phyloP scores from a whole-genome alignment of 2,888 invertebrate species.

The Clostera curtula region DNA sequence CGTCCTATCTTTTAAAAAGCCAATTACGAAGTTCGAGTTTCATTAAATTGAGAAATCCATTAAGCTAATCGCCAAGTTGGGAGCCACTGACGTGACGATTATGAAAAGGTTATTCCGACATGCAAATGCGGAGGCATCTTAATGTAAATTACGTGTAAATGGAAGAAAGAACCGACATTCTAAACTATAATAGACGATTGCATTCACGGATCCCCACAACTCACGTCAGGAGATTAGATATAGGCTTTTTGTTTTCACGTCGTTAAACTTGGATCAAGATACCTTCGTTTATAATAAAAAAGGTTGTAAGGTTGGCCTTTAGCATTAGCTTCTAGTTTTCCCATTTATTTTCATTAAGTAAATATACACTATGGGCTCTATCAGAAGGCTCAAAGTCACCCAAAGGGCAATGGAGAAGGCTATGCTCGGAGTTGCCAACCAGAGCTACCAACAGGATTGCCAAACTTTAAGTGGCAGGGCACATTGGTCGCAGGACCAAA shows the following conservation, averaged over 20 bases:
- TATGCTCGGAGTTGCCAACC: too few species aligned
- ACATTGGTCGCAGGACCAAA: too few species aligned
- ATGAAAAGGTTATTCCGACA: conserved; percentile 62
- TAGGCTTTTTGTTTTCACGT: conserved; percentile 44
- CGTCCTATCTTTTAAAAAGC: conserved; percentile 56
- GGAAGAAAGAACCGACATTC: conserved; percentile 46
- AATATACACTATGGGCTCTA: conserved; percentile 46
- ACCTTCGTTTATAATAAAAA: conserved; percentile 24
- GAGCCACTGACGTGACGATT: conserved; percentile 61
- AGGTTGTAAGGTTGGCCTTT: conserved; percentile 32
- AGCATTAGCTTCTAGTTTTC: conserved; percentile 37
- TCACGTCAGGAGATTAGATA: conserved; percentile 57
- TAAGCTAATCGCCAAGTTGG: conserved; percentile 62
- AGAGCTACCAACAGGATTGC: too few species aligned
- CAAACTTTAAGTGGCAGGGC: too few species aligned
- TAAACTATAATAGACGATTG: conserved; percentile 43
- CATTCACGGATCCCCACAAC: conserved; percentile 49
- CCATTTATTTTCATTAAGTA: conserved; percentile 55
- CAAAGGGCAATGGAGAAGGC: too few species aligned
- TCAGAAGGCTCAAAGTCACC: too few species aligned
- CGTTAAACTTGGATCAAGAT: conserved; percentile 28
- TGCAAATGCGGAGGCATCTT: conserved; percentile 62
- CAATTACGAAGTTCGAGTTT: conserved; percentile 60
- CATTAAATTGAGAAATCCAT: conserved; percentile 68
- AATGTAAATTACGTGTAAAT: conserved; percentile 68